A percentile compares a stretch with the other conserved stretches of the same genome.
phyloP scores from a whole-genome alignment of 2,888 invertebrate species.

The Podabrus alpinus region DNA sequence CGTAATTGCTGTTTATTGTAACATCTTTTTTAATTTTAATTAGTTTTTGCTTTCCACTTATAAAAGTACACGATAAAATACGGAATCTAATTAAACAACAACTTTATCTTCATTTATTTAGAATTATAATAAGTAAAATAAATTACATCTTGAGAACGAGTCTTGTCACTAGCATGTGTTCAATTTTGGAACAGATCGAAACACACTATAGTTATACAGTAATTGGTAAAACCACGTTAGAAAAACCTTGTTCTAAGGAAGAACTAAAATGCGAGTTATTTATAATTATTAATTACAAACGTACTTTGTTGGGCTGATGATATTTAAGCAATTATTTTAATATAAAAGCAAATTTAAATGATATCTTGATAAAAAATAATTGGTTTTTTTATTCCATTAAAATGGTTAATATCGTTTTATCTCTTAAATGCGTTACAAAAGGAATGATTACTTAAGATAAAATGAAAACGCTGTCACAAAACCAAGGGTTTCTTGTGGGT shows the following conservation, averaged over 20 bases:
- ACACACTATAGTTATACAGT: not conserved
- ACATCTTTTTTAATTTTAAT: not conserved
- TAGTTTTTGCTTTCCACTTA: not conserved
- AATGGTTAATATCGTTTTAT: constrained; percentile 12
- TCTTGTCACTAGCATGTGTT: constrained; percentile 7
- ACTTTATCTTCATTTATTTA: not conserved
- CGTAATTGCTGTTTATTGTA: not conserved
- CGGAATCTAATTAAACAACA: not conserved
- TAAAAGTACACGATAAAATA: not conserved
- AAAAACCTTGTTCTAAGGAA: not conserved
- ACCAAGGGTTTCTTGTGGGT: not conserved
- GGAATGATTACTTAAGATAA: constrained; percentile 16
- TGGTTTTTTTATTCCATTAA: constrained; percentile 9
- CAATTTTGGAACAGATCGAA: constrained; percentile 5
- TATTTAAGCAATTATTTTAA: constrained; percentile 11
- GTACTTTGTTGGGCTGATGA: not conserved
- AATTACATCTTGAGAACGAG: constrained; percentile 10
- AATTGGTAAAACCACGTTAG: not conserved
- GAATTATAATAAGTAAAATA: constrained; percentile 9
- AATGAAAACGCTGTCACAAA: constrained; percentile 13
- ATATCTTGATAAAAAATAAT: constrained; percentile 18
- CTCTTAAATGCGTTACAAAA: constrained; percentile 15
- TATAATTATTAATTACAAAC: constrained; percentile 6
- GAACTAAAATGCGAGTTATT: not conserved
- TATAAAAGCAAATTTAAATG: constrained; percentile 7